phyloP scores from a whole-genome alignment of 2,888 invertebrate genomes.

The Tribolium freemani region DNA sequence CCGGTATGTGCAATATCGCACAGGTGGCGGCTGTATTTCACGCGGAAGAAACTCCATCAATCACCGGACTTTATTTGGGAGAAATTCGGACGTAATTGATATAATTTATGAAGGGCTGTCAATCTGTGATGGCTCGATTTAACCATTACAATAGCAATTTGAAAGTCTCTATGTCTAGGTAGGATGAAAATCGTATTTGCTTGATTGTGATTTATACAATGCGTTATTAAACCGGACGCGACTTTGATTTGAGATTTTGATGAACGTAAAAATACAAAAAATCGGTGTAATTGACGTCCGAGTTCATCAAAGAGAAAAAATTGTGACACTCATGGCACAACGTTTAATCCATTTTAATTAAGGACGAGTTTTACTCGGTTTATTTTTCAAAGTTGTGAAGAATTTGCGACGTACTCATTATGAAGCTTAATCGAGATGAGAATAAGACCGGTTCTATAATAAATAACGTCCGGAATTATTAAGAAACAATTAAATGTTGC shows the following conservation, averaged over 20 bases:
- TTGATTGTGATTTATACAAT: conserved; percentile 51
- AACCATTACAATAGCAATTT: conserved; percentile 61
- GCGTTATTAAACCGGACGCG: conserved; percentile 24
- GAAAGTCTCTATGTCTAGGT: conserved; percentile 59
- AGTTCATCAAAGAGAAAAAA: conserved; percentile 11
- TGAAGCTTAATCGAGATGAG: conserved; percentile 19
- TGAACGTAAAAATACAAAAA: background rate
- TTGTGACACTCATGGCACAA: conserved; percentile 29
- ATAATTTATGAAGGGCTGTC: conserved; percentile 60
- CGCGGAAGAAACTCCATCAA: conserved; percentile 39
- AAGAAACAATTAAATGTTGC: conserved; percentile 36
- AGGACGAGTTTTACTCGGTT: conserved; percentile 33
- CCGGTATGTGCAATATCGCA: conserved; percentile 34
- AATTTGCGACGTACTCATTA: conserved; percentile 2
- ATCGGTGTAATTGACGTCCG: conserved; percentile 8
- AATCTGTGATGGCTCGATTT: conserved; percentile 58
- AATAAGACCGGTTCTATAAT: conserved; percentile 30
- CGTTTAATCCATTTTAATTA: conserved; percentile 44
- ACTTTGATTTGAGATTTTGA: conserved; percentile 5
- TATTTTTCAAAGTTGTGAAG: conserved; percentile 20
- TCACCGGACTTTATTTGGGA: conserved; percentile 26
- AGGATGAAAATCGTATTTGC: conserved; percentile 60
- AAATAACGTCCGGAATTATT: conserved; percentile 29
- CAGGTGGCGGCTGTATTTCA: conserved; percentile 39
- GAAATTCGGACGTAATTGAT: conserved; percentile 49